Evolutionary conservation across 2,888 invertebrate genomes (phyloP).

Genomic region (Theretra japonica): DNA sequence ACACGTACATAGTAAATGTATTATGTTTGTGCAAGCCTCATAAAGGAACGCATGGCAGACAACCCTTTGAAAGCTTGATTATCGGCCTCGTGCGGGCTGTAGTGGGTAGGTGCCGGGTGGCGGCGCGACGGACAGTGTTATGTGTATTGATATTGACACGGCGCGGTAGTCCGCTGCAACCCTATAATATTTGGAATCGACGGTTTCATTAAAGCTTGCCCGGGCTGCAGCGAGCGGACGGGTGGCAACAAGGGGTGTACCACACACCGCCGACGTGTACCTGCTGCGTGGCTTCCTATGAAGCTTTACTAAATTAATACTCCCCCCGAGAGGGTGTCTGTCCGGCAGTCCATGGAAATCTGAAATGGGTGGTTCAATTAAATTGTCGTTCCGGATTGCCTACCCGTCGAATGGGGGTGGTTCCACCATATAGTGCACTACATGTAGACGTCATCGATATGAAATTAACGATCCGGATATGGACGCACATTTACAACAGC

Average conservation of each 20-base stretch:
- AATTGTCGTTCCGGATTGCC: background rate
- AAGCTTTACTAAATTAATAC: background rate
- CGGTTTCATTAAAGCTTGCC: background rate
- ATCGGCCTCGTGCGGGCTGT: no score
- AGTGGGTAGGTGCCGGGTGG: no score
- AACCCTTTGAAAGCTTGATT: no score
- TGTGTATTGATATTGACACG: no score
- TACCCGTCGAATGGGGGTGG: background rate
- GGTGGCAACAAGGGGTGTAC: background rate
- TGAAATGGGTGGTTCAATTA: slow-evolving; percentile 6
- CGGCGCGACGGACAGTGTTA: no score
- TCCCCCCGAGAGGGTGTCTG: background rate
- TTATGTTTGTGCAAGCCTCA: no score
- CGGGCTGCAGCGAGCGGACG: background rate
- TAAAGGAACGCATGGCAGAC: no score
- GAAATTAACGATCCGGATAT: no score
- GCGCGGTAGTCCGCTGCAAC: background rate
- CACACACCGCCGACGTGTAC: background rate
- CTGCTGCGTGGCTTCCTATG: background rate
- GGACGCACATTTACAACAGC: no score
- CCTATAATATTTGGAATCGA: background rate
- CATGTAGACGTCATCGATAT: no score
- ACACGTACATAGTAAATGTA: no score
- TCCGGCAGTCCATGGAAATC: background rate
- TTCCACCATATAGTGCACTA: background rate